Evolutionary conservation across 2,888 invertebrate species (phyloP), one percentile per base, ranked within the genome.

Genomic region (Macrophya annulata): DNA sequence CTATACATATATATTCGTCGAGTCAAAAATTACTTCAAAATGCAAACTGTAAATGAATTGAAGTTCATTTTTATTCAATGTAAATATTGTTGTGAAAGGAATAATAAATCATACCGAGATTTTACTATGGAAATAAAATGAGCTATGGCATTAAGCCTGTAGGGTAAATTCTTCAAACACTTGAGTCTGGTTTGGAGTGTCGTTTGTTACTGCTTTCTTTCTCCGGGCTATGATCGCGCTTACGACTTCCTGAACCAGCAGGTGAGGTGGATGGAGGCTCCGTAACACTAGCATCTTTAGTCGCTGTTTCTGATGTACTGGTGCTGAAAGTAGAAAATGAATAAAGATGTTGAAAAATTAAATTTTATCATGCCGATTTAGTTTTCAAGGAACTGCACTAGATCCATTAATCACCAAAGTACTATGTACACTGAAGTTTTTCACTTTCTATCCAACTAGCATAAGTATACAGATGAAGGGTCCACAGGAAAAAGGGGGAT

Each of bases 181-280:
- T 88, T 89, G 89, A 90, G 90, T 89, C 86, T 65, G 90, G 82
- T 82, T 87, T 89, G 87, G 90, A 86, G 84, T 89, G 91, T 86
- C 92, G 91, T 86, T 92, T 92, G 87, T 89, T 90, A 84, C 85
- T 89, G 84, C 86, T 87, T 86, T 92, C 89, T 51, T 85, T 83
- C 48, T 89, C 90, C 10, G 91, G 91, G 72, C 90, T 91, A 85
- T 88, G 92, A 85, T 92, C 91, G 40, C 92, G 92, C 88, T 92
- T 92, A 79, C 92, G 89, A 59, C 87, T 90, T 31, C 88, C 87
- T 12, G 87, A 81, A 83, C 83, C 83, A 83, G 83, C 83, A 83
- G 83, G 83, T 71, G 83, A 83, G 21, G 71, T 71, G 37, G 83
- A 48, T 31, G 83, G 81, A 43, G 81, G 71, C 51, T 83, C 45